Evolutionary conservation across 2,888 invertebrate genomes (phyloP).

Genomic region (Elmis aenea): DNA sequence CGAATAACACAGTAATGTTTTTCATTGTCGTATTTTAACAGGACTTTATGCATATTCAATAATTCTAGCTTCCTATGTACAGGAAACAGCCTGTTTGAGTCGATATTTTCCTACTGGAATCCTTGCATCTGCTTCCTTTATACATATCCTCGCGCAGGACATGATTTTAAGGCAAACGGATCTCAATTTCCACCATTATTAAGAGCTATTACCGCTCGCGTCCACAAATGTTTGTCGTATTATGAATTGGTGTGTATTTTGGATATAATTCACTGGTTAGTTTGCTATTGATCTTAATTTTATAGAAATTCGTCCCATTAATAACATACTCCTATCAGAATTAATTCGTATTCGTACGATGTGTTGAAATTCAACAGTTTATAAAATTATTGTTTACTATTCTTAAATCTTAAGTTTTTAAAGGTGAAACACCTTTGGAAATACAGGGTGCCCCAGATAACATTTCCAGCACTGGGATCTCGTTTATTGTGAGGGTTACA

Average conservation of each 20-base stretch:
- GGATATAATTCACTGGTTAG: conserved; percentile 19
- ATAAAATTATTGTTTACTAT: too few species aligned
- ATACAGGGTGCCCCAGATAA: too few species aligned
- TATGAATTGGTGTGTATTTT: conserved; percentile 23
- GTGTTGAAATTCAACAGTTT: too few species aligned
- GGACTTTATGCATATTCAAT: conserved; percentile 1
- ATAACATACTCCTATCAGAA: too few species aligned
- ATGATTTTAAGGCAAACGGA: conserved; percentile 13
- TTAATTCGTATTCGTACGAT: too few species aligned
- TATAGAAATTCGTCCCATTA: too few species aligned
- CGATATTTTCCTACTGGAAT: conserved; percentile 34
- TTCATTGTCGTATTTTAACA: too few species aligned
- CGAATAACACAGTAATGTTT: too few species aligned
- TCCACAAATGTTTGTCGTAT: conserved; percentile 19
- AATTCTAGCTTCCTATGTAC: conserved; percentile 15
- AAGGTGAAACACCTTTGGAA: too few species aligned
- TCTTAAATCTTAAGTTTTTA: too few species aligned
- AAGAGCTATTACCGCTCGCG: conserved; percentile 17
- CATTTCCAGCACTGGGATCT: too few species aligned
- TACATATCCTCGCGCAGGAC: conserved; percentile 27
- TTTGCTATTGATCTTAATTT: conserved; percentile 14
- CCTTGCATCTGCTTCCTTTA: conserved; percentile 36
- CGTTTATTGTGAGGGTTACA: too few species aligned
- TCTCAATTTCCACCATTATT: conserved; percentile 9
- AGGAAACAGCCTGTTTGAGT: conserved; percentile 24